Evolutionary conservation across 2,113 vertebrate genomes (phyloP).

Genomic region (Brachionichthys hirsutus): DNA sequence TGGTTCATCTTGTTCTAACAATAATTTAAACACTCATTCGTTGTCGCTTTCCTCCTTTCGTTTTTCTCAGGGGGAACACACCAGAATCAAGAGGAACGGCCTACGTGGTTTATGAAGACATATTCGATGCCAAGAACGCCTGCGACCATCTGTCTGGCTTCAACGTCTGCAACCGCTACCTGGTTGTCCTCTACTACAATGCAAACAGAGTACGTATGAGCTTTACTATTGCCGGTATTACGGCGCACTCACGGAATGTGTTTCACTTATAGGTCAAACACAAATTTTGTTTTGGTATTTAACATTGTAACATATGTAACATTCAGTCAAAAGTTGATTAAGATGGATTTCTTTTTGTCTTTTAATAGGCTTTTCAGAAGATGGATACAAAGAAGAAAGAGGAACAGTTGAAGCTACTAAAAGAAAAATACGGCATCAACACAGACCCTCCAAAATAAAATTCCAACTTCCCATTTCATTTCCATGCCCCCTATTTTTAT

Average conservation of each 20-base stretch:
- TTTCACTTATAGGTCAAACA: too few species aligned
- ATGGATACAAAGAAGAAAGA: constrained; percentile 99
- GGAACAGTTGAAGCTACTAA: constrained; percentile 96
- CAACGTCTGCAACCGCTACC: constrained; percentile 98
- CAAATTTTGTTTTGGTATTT: neutral
- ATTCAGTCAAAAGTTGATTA: neutral
- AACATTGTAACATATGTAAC: rapidly evolving
- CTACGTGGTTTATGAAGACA: constrained; percentile 98
- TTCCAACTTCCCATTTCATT: neutral
- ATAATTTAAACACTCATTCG: neutral
- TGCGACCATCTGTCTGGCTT: constrained; percentile 98
- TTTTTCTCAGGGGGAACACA: constrained; percentile 88
- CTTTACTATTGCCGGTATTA: too few species aligned
- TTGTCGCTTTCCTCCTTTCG: neutral
- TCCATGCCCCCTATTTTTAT: neutral
- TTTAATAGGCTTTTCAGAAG: constrained; percentile 94
- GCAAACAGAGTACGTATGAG: constrained; percentile 89
- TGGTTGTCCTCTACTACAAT: constrained; percentile 97
- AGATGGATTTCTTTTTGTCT: neutral
- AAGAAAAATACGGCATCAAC: constrained; percentile 99
- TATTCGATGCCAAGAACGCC: constrained; percentile 98
- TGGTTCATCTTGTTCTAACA: too few species aligned
- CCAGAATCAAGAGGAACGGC: constrained; percentile 96
- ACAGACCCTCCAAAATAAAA: constrained; percentile 94
- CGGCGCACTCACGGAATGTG: too few species aligned